Conservation (phyloP, 2,797 vertebrate species). For the Sciurus vulgaris region DNA sequence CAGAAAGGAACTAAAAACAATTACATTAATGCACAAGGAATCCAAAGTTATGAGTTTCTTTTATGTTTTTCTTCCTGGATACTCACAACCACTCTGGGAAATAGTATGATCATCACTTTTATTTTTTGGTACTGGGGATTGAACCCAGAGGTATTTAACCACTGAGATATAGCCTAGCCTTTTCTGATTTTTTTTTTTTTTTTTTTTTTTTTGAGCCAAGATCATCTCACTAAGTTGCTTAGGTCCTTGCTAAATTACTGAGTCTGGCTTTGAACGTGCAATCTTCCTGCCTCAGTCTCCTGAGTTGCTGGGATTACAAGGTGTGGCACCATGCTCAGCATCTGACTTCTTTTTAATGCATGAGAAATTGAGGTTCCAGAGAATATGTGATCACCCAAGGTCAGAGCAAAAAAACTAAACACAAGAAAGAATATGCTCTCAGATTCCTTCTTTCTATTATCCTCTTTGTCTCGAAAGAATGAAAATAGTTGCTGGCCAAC, state of each 20-base stretch:
- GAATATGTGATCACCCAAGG: background rate
- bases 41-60: background rate
- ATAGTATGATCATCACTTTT: background rate
- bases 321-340: no score
- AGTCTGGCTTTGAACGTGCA: no score
- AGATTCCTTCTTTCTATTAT: conserved; percentile 11
- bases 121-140: background rate
- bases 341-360: background rate
- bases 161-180: no score
- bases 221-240: no score
- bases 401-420: conserved; percentile 18
- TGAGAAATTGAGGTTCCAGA: background rate
- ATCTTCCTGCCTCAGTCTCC: no score
- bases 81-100: background rate
- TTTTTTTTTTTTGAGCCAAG: no score
- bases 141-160: no score
- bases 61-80: conserved; percentile 15
- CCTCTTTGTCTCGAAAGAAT: background rate
- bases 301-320: no score
- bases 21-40: background rate
- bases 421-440: conserved; percentile 22
- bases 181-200: no score
- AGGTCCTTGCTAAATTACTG: no score
- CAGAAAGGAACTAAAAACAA: conserved; percentile 42
- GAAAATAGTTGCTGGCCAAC: conserved; percentile 3